Base-by-base conservation (phyloP, 2,888 invertebrate genomes). In the Chrysotoxum bicinctum region DNA sequence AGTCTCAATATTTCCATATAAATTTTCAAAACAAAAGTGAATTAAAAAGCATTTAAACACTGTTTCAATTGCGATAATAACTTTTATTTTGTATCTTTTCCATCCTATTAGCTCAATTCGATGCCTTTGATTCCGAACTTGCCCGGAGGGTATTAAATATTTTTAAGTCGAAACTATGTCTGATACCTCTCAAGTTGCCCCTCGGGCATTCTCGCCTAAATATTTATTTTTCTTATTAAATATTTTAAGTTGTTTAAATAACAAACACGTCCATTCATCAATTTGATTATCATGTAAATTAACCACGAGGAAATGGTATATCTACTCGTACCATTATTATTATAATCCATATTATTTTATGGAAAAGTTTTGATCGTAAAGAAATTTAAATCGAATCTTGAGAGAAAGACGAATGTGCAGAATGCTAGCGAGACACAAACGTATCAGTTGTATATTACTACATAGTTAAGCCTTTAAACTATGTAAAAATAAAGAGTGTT, bases 281-380 rank as follows among this genome's bases (percentile, higher is more conserved):
- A 72, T 70, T 80, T 12, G 45, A 60, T 72, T 74, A 74, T 75
- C 66, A 83, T 83, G 74, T 69, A 79, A 79, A 79, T 84, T 58
- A 16, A 50, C 35, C 7, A 60, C 21, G 62, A 5, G 26, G 26
- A 77, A 76, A 70, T 56, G 19, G 32, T 43, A 40, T 58, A 30
- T n/a, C n/a, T n/a, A n/a, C n/a, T n/a, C n/a, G n/a, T 54, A 64
- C 52, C 32, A 70, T 75, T 66, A 75, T 75, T 70, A 75, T 75
- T 52, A 56, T 64, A 56, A 74, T n/a, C n/a, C n/a, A n/a, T 52
- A 16, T 64, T 37, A 64, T 23, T 48, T 64, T 32, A 48, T 64
- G 30, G 48, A 56, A 52, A 54, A 54, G 21, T 16, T 45, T 43
- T 30, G 19, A 32, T 40, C 45, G 26, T 45, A 43, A 69, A 66